Base-by-base conservation (phyloP, 1,140 invertebrate genomes). In the Leptestheria dahalacensis region DNA sequence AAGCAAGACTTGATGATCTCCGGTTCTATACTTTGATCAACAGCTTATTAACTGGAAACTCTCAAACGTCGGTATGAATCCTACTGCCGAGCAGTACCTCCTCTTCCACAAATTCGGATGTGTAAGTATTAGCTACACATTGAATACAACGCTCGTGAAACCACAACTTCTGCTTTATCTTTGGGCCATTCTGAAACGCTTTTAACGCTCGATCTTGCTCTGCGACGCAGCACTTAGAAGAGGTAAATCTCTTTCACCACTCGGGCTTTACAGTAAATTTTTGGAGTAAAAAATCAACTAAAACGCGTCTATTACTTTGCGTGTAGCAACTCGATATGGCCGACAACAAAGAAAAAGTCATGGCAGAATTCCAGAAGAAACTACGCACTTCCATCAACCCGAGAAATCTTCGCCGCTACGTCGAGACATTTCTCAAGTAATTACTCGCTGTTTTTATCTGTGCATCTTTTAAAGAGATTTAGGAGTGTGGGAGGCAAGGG, bases 81-180 rank as follows among this genome's bases (percentile, higher is more conserved):
- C 85, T 64, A 84, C 82, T 1, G 85, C 86, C 51, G 86, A 86
- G 71, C 84, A 87, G 65, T 89, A 87, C 71, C 76, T 92, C 59
- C 79, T 90, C 61, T 85, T 89, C 69, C 88, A 93, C 71, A 88
- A 91, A 76, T 92, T 92, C 73, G 90, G 89, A 70, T 81, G 85
- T 72, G 89, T 92, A 79, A 85, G 84, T 84, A 52, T 61, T 21
- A 0, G 9, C n/a, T n/a, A 21, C 23, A 21, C 15, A 52, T 20
- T 24, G 26, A 57, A 12, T 59, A 53, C 57, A 12, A 3, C 41
- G 26, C 57, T 60, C 12, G 26, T 53, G 33, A 21, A 1, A 24
- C 24, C 1, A 26, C 15, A 41, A 57, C 20, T 1, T 59, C 21
- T 28, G 10, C 18, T 62, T 11, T 25, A 47, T 46, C 62, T 26